A percentile compares a stretch with the other conserved stretches of the same genome.
Conservation (phyloP, 2,113 vertebrate genomes). For the Chrysochloris asiatica region DNA sequence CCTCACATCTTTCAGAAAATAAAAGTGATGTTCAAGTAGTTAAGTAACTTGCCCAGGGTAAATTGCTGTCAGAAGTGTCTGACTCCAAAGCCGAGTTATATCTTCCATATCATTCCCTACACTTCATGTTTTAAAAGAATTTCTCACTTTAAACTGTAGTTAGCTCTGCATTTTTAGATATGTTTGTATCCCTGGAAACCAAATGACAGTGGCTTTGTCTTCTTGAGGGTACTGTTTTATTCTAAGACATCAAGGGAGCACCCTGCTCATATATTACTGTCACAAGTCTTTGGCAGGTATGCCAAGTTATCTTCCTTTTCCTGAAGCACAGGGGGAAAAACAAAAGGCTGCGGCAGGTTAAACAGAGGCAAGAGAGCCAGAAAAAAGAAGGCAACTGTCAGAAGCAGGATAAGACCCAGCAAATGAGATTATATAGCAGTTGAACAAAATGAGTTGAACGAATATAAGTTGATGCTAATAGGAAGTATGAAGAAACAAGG, state of each 20-base stretch:
- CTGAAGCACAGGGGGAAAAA: neutral
- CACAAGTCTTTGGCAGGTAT: conserved; percentile 47
- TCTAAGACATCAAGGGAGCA: conserved; percentile 32
- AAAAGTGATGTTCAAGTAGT: neutral
- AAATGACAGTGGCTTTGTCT: conserved; percentile 56
- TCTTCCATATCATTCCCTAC: neutral
- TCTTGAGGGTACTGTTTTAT: conserved; percentile 54
- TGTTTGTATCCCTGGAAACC: conserved; percentile 44
- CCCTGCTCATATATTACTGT: conserved; percentile 44
- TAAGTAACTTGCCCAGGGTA: conserved; percentile 3
- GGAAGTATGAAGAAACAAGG: neutral
- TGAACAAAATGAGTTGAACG: conserved; percentile 31
- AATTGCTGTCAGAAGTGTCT: neutral
- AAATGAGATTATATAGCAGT: neutral
- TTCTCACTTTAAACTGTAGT: neutral
- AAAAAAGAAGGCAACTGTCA: conserved; percentile 41
- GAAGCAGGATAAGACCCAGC: neutral
- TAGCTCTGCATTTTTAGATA: neutral
- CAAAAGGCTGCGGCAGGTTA: conserved; percentile 47
- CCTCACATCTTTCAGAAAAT: conserved; percentile 17
- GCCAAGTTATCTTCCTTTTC: conserved; percentile 60
- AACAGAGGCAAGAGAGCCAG: conserved; percentile 43
- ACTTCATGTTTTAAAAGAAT: conserved; percentile 34
- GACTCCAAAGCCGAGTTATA: neutral
- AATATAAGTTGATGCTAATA: conserved; percentile 31